Evolutionary conservation across 2,113 vertebrate genomes (phyloP), one percentile per base, ranked within the genome.

Genomic region (Acrocephalus arundinaceus): DNA sequence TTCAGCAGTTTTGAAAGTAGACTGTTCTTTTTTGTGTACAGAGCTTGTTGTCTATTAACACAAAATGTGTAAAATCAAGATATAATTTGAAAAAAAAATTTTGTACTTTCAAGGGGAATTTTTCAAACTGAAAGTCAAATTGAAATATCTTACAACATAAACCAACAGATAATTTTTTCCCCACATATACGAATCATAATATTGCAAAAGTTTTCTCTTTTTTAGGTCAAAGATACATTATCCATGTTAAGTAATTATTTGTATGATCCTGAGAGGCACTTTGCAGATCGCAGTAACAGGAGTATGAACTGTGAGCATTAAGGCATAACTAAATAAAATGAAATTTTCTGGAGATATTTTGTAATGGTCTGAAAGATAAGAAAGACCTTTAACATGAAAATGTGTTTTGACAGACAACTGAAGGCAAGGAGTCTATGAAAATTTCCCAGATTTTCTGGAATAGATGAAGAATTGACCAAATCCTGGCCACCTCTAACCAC

Each of bases 1-100:
- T 97, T 97, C 94, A 96, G 89, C 95, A 94, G 93, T 94, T 96
- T 77, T 85, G 87, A 90, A 96, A 96, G 93, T 87, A 92, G 94
- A 81, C 92, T 95, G 86, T 83, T 97, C 77, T 83, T 94, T 96
- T 84, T 62, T 87, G 85, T 94, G 92, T 76, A 89, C 66, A 96
- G 89, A 94, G 76, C 66, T 71, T 49, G 82, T 15, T 90, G 73
- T 75, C 62, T 54, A 81, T 92, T 82, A 85, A 92, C 58, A 61
- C 48, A 87, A 86, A 96, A 90, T 13, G 31, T n/a, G 59, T 92
- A 87, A 77, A 95, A 87, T 87, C 52, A 92, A 94, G 79, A 91
- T 71, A 85, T 21, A 62, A 87, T 79, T 30, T 14, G 33, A 49
- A 61, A 75, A 75, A 74, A 87, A 48, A 6, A 4, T 2, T 15